phyloP scores from a whole-genome alignment of 2,113 vertebrate species.

The Mastomys coucha region DNA sequence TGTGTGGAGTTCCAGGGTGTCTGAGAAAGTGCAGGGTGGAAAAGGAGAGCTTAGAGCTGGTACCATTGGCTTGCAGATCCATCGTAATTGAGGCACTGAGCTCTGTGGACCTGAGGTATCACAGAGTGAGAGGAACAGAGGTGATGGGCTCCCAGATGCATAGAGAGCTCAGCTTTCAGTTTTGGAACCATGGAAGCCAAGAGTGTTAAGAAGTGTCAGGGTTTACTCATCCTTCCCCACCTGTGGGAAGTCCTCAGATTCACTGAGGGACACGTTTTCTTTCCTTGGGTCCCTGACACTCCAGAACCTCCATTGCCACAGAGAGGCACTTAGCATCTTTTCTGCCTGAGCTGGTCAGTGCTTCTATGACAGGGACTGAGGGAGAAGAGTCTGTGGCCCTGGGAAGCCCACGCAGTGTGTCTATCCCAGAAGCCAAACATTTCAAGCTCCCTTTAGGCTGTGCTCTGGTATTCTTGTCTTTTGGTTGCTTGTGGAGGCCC shows the following conservation, averaged over 20 bases:
- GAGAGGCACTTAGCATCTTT: not conserved
- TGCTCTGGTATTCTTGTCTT: not conserved
- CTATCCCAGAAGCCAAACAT: fast-evolving
- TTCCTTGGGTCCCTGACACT: not conserved
- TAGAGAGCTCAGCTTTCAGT: not conserved
- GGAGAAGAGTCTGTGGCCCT: not conserved
- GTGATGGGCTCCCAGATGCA: not conserved
- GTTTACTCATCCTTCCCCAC: too few relatives aligned
- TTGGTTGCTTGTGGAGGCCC: not conserved
- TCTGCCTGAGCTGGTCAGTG: not conserved
- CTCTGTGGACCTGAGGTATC: not conserved
- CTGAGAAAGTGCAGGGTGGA: not conserved
- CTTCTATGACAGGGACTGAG: not conserved
- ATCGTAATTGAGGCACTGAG: not conserved
- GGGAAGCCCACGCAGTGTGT: fast-evolving
- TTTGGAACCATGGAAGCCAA: not conserved
- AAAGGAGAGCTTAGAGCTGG: not conserved
- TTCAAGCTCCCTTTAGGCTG: not conserved
- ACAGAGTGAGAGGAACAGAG: not conserved
- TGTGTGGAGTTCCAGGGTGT: not conserved
- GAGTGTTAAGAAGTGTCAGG: not conserved
- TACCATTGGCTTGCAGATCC: not conserved
- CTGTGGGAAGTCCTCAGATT: too few relatives aligned
- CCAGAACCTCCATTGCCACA: not conserved
- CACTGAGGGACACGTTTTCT: too few relatives aligned